phyloP scores from a whole-genome alignment of 2,797 vertebrate species.

The Champsocephalus esox region DNA sequence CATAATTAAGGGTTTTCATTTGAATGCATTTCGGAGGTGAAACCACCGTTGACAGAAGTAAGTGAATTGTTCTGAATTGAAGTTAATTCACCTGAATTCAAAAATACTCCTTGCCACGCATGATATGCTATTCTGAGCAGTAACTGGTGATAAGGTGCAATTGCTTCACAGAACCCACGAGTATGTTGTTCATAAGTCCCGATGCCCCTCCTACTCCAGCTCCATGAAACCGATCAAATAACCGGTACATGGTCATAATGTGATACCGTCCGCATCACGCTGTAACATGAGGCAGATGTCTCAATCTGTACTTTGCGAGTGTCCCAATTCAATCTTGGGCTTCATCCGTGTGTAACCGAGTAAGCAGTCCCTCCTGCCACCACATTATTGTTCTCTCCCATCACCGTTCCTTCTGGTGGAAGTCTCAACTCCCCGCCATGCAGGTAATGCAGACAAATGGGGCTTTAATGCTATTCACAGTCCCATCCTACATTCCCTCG shows the following conservation, averaged over 20 bases:
- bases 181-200: constrained; percentile 10
- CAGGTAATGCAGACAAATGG: constrained; percentile 86
- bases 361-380: constrained; percentile 81
- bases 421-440: constrained; percentile 72
- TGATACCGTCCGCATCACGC: constrained; percentile 68
- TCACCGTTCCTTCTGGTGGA: constrained; percentile 71
- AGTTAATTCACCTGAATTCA: constrained; percentile 1
- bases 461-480: constrained; percentile 81
- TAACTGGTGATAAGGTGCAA: constrained; percentile 10
- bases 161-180: constrained; percentile 20
- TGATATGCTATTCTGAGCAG: not conserved
- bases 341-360: constrained; percentile 78
- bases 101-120: not conserved
- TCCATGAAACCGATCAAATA: constrained; percentile 60
- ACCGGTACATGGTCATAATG: constrained; percentile 70
- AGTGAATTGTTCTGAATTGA: not conserved
- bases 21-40: not conserved
- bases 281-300: constrained; percentile 80
- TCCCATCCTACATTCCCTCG: constrained; percentile 81
- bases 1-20: constrained; percentile 7
- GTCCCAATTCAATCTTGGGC: constrained; percentile 77
- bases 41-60: too few relatives aligned
- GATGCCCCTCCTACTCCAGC: constrained; percentile 30
- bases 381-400: constrained; percentile 78
- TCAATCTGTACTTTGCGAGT: constrained; percentile 73